phyloP scores from a whole-genome alignment of 92 coral and sea anemone genomes.

The Phenganax marumi region DNA sequence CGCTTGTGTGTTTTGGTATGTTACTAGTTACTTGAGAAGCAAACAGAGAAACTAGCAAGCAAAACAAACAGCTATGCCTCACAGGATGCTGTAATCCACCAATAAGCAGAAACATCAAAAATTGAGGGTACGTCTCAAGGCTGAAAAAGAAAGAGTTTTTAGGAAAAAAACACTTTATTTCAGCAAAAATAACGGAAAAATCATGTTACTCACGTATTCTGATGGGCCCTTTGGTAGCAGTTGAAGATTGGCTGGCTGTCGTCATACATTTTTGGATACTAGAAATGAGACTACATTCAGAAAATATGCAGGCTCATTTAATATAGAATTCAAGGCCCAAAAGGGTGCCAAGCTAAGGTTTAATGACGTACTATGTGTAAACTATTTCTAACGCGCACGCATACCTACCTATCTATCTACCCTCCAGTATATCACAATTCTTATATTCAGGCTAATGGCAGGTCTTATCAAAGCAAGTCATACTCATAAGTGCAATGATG shows the following conservation, averaged over 20 bases:
- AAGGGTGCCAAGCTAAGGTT: too few relatives aligned
- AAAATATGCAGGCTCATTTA: not conserved
- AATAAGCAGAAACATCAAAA: slow-evolving; percentile 66
- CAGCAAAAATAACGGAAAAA: not conserved
- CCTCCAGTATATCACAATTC: too few relatives aligned
- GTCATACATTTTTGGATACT: slow-evolving; percentile 96
- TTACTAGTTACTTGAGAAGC: too few relatives aligned
- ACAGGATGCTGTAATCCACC: slow-evolving; percentile 95
- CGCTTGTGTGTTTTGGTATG: too few relatives aligned
- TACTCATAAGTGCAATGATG: not conserved
- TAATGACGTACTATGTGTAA: too few relatives aligned
- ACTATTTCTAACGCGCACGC: too few relatives aligned
- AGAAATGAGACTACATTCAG: not conserved
- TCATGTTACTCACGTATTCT: slow-evolving; percentile 75
- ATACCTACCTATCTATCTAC: too few relatives aligned
- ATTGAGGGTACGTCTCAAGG: slow-evolving; percentile 79
- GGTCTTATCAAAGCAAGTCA: too few relatives aligned
- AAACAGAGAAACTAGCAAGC: too few relatives aligned
- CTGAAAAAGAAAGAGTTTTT: slow-evolving; percentile 39
- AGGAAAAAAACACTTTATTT: not conserved
- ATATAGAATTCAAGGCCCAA: too few relatives aligned
- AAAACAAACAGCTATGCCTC: slow-evolving; percentile 35
- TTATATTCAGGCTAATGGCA: too few relatives aligned
- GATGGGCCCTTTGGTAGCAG: slow-evolving; percentile 90
- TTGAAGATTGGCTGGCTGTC: slow-evolving; percentile 79